Conservation (phyloP, 1,140 invertebrate genomes). For the Rhagoletis pomonella region DNA sequence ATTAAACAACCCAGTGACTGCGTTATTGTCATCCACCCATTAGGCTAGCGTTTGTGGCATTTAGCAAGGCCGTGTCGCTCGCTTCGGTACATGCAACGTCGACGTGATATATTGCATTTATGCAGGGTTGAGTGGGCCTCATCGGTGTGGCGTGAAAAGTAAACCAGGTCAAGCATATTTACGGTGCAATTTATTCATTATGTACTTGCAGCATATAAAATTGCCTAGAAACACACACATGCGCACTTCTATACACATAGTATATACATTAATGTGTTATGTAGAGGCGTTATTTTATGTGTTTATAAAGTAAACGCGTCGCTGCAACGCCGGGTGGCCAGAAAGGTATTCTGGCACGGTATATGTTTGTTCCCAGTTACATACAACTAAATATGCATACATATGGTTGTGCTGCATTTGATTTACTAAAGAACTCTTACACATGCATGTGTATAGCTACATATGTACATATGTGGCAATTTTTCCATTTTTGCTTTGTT, state of each 20-base stretch:
- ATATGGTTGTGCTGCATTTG: background rate
- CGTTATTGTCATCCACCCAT: background rate
- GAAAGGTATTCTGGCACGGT: background rate
- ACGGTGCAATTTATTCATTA: constrained; percentile 48
- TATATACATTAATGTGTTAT: too few relatives aligned
- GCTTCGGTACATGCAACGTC: constrained; percentile 31
- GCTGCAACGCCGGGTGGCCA: background rate
- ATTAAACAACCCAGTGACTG: background rate
- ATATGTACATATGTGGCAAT: background rate
- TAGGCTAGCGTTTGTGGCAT: background rate
- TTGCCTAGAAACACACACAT: background rate
- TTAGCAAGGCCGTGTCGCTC: constrained; percentile 30
- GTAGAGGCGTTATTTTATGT: too few relatives aligned
- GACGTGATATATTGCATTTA: background rate
- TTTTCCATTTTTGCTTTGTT: background rate
- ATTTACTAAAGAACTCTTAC: too few relatives aligned
- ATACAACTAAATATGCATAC: background rate
- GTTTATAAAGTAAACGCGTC: background rate
- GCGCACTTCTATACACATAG: too few relatives aligned
- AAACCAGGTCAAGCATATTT: constrained; percentile 54
- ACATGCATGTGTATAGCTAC: background rate
- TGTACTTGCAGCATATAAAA: background rate
- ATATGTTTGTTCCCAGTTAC: background rate
- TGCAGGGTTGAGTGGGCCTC: background rate
- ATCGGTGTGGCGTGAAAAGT: background rate